Base-by-base conservation (phyloP, 2,797 vertebrate species). In the Anniella stebbinsi region DNA sequence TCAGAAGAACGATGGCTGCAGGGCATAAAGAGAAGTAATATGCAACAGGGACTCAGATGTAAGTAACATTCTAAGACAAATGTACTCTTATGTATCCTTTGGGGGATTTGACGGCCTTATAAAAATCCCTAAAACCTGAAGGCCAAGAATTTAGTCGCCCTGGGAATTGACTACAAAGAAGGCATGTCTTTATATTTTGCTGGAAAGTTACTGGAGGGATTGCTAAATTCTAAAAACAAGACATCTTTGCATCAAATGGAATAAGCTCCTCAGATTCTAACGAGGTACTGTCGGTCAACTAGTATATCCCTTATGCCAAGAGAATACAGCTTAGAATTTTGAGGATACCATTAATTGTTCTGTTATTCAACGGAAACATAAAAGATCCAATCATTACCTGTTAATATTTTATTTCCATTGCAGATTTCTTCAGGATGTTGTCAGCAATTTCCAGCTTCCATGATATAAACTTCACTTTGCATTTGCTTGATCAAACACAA, bases 401-500 rank as follows among this genome's bases (percentile, higher is more conserved):
- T 36, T 80, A 80, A 90, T 30, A 23, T 83, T 80, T 23, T 4
- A 1, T 91, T 93, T 93, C 57, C 84, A 69, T 80, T 69, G 17
- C 0, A 0, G 70, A 23, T 90, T 89, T 84, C 60, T 72, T 91
- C 25, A 88, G 10, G 48, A 33, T 2, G 21, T 33, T 87, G 51
- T 80, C 67, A 36, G 48, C 87, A 88, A 86, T 83, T n/a, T 88
- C 84, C 63, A 15, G 41, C 75, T 96, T 76, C n/a, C 63, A 36
- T 87, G 78, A 88, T 83, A 93, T 80, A 88, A 83, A 82, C 90
- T 92, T 90, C 80, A 82, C 67, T 1, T 92, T 93, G 23, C 3
- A 84, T 80, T 94, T 94, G 88, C 87, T 36, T 93, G 63, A 90
- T 75, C 0, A 0, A 91, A 89, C 72, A 73, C 25, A 94, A 96